Evolutionary conservation across 2,888 invertebrate species (phyloP).

Genomic region (Isoperla grammatica): DNA sequence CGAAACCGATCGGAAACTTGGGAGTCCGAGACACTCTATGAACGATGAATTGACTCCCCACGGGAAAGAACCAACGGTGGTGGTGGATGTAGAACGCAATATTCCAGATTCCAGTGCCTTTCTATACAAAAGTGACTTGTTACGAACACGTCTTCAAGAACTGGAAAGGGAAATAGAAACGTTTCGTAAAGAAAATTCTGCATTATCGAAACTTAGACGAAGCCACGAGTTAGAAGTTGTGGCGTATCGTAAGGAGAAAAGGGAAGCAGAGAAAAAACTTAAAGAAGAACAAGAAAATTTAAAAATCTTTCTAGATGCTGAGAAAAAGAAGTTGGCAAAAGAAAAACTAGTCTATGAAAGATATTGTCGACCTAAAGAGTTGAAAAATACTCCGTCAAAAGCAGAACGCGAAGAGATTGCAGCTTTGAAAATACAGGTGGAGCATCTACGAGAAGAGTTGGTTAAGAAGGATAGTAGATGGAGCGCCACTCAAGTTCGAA

Average conservation of each 20-base stretch:
- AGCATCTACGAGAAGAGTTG: conserved; percentile 59
- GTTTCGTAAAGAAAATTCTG: conserved; percentile 50
- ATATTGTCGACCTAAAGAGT: conserved; percentile 54
- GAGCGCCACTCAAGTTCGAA: conserved; percentile 63
- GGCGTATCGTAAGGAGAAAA: conserved; percentile 55
- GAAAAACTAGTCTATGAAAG: conserved; percentile 60
- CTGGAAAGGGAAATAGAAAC: conserved; percentile 58
- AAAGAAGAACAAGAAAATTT: conserved; percentile 58
- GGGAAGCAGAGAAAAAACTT: conserved; percentile 44
- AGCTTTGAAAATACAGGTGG: conserved; percentile 58
- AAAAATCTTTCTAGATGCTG: conserved; percentile 62
- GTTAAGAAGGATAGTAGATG: conserved; percentile 68
- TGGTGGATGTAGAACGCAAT: too few species aligned
- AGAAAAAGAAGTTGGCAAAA: conserved; percentile 60
- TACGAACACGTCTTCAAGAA: conserved; percentile 57
- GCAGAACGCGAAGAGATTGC: conserved; percentile 66
- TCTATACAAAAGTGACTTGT: conserved; percentile 35
- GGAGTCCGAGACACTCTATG: too few species aligned
- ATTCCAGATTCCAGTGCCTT: too few species aligned
- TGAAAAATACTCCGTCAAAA: conserved; percentile 58
- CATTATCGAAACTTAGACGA: conserved; percentile 43
- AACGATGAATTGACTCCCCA: too few species aligned
- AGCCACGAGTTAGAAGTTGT: conserved; percentile 47
- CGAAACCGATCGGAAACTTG: too few species aligned
- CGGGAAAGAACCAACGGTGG: too few species aligned